Evolutionary conservation across 1,140 invertebrate species (phyloP).

Genomic region (Helicoverpa armigera): DNA sequence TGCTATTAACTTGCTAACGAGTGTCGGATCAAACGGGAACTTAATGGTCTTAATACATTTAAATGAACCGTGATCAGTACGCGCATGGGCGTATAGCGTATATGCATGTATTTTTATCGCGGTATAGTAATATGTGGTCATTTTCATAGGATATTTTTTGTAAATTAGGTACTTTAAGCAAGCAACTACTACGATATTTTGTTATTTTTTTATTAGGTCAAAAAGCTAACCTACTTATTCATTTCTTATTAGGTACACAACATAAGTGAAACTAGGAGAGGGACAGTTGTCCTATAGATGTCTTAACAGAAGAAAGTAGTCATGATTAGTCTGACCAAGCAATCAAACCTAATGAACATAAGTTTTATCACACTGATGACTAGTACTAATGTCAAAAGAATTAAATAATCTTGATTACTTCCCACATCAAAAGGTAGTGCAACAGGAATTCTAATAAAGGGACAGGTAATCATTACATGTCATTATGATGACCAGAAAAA

Average conservation of each 20-base stretch:
- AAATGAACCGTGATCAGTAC: constrained; percentile 25
- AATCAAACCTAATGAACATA: background rate
- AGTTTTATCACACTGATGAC: background rate
- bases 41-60: constrained; percentile 41
- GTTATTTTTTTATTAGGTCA: too few relatives aligned
- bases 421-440: background rate
- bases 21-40: constrained; percentile 31
- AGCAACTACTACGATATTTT: background rate
- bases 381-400: constrained; percentile 3
- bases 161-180: background rate
- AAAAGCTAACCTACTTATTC: too few relatives aligned
- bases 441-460: constrained; percentile 46
- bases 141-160: background rate
- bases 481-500: constrained; percentile 57
- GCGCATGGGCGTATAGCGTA: constrained; percentile 31
- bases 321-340: too few relatives aligned
- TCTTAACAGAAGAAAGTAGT: too few relatives aligned
- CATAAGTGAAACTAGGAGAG: too few relatives aligned
- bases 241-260: too few relatives aligned
- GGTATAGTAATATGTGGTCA: background rate
- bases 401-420: constrained; percentile 32
- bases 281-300: too few relatives aligned
- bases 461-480: constrained; percentile 57
- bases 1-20: constrained; percentile 56
- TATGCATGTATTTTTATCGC: constrained; percentile 10